Evolutionary conservation across 2,888 invertebrate species (phyloP).

Genomic region (Melolontha melolontha): DNA sequence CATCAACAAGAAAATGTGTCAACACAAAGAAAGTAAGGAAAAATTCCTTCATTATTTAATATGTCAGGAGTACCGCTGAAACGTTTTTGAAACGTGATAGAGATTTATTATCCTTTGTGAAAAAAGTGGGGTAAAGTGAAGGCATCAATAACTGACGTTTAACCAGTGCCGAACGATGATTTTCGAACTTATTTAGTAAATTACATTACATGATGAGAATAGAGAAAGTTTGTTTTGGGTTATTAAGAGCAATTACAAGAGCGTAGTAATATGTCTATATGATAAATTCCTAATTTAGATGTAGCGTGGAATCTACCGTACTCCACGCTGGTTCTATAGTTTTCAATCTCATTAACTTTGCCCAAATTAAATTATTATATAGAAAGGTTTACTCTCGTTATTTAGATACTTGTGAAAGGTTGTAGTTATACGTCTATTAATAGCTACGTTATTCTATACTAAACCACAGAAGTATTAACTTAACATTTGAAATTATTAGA

Average conservation of each 20-base stretch:
- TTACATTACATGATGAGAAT: constrained; percentile 2
- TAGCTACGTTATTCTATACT: no score
- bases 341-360: no score
- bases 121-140: constrained; percentile 37
- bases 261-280: no score
- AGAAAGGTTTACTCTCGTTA: constrained; percentile 6
- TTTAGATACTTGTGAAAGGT: background rate
- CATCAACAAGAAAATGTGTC: constrained; percentile 31
- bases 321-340: no score
- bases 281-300: no score
- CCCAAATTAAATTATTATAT: no score
- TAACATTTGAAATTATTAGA: no score
- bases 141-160: constrained; percentile 43
- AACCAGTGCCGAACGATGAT: constrained; percentile 24
- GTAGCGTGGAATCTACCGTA: no score
- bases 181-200: constrained; percentile 32
- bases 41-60: constrained; percentile 45
- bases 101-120: constrained; percentile 41
- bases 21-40: constrained; percentile 37
- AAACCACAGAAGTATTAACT: no score
- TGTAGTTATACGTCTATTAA: no score
- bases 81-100: constrained; percentile 42
- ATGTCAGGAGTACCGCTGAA: constrained; percentile 41
- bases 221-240: constrained; percentile 3
- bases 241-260: background rate